Evolutionary conservation across 2,797 vertebrate species (phyloP).

Genomic region (Cyclura pinguis): DNA sequence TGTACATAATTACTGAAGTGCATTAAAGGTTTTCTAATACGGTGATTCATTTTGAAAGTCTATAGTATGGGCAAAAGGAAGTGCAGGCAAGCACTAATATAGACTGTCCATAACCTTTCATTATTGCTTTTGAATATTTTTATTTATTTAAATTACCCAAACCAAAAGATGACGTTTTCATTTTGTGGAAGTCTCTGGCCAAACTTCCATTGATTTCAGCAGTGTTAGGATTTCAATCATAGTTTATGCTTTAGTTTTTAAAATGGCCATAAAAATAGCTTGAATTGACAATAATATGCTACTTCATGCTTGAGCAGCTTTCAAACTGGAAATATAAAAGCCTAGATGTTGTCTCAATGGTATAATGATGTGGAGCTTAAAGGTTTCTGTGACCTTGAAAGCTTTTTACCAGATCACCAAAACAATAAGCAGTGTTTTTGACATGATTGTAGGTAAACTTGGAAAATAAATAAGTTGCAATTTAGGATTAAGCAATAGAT

Average conservation of each 20-base stretch:
- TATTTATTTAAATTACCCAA: conserved; percentile 57
- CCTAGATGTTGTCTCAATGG: conserved; percentile 64
- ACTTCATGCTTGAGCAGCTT: conserved; percentile 80
- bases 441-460: not conserved
- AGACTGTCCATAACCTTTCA: conserved; percentile 58
- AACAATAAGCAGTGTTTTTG: not conserved
- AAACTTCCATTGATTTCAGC: not conserved
- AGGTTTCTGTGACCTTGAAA: conserved; percentile 75
- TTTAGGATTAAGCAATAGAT: not conserved
- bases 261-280: conserved; percentile 68
- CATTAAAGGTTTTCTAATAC: conserved; percentile 64
- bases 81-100: conserved; percentile 24
- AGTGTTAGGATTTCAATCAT: not conserved
- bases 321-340: conserved; percentile 57
- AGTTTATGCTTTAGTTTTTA: conserved; percentile 44
- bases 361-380: conserved; percentile 30
- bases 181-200: conserved; percentile 33
- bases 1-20: conserved; percentile 69
- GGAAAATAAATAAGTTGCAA: not conserved
- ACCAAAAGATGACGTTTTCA: conserved; percentile 8
- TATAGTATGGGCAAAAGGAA: conserved; percentile 68
- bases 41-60: conserved; percentile 69
- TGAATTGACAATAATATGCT: conserved; percentile 76
- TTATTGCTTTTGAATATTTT: conserved; percentile 56
- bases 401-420: not conserved